Conservation (phyloP, 2,888 invertebrate species). For the Heliothis peltigera region DNA sequence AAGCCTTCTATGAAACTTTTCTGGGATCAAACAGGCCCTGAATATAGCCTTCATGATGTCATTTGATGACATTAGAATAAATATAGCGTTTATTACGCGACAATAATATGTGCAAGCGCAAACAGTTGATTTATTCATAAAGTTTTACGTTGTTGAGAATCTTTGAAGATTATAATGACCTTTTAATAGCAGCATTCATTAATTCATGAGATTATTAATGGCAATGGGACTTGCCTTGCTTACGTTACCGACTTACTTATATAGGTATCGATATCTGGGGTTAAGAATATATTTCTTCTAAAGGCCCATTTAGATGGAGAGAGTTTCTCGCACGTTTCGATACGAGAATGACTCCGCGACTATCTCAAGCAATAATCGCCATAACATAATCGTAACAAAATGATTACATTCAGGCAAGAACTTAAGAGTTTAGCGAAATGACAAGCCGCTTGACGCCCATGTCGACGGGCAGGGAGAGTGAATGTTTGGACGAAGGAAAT, state of each 20-base stretch:
- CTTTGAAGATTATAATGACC: constrained; percentile 3
- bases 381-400: too few species aligned
- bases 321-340: too few species aligned
- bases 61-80: constrained; percentile 43
- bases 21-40: constrained; percentile 8
- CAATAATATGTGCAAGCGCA: constrained; percentile 25
- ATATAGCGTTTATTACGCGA: constrained; percentile 47
- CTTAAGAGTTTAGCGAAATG: too few species aligned
- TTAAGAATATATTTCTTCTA: too few species aligned
- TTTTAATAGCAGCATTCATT: neutral
- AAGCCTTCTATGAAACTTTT: constrained; percentile 23
- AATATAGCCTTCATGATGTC: constrained; percentile 36
- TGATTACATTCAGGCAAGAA: too few species aligned
- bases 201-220: neutral
- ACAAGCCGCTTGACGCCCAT: too few species aligned
- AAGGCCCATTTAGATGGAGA: too few species aligned
- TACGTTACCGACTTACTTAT: neutral
- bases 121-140: constrained; percentile 35
- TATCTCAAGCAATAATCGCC: too few species aligned
- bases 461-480: too few species aligned
- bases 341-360: too few species aligned
- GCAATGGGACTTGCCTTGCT: neutral
- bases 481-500: too few species aligned
- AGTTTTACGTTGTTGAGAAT: neutral
- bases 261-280: too few species aligned